Percentiles rank a stretch among this genome's conserved stretches.
Conservation (phyloP, 2,888 invertebrate species). For the Temnothorax ravouxi region DNA sequence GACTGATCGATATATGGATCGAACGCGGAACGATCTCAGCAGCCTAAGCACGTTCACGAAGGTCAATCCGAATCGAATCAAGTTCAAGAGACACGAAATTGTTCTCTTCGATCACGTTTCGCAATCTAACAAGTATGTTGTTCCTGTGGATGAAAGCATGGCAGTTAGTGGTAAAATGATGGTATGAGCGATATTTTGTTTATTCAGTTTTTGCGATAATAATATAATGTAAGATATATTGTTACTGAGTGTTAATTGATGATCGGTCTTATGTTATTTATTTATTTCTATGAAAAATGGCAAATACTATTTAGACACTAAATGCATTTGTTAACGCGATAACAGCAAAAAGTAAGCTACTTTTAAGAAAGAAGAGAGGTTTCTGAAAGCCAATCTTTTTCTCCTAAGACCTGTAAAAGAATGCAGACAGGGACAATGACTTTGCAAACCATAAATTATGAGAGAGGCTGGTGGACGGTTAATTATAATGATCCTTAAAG, state of each 20-base stretch:
- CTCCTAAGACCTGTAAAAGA: neutral
- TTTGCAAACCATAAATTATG: constrained; percentile 39
- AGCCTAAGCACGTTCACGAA: constrained; percentile 37
- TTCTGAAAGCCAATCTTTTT: neutral
- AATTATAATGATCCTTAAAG: constrained; percentile 49
- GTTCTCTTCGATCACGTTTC: constrained; percentile 18
- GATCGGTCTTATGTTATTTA: neutral
- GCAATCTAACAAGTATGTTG: neutral
- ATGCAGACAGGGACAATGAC: constrained; percentile 18
- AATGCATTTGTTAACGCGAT: neutral
- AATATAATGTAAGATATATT: neutral
- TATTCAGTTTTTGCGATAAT: neutral
- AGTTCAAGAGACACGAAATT: neutral
- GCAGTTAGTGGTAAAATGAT: neutral
- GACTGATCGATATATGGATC: constrained; percentile 67
- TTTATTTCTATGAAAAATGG: neutral
- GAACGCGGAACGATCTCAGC: constrained; percentile 59
- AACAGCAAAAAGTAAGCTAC: neutral
- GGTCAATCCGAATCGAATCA: constrained; percentile 37
- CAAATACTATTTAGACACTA: neutral
- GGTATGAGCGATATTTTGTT: neutral
- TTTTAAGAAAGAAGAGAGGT: neutral
- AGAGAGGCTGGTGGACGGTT: constrained; percentile 18
- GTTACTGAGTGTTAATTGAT: neutral
- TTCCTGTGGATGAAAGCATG: neutral